Base-by-base conservation (phyloP, 64 coral and sea anemone genomes). In the Acropora tenuis region DNA sequence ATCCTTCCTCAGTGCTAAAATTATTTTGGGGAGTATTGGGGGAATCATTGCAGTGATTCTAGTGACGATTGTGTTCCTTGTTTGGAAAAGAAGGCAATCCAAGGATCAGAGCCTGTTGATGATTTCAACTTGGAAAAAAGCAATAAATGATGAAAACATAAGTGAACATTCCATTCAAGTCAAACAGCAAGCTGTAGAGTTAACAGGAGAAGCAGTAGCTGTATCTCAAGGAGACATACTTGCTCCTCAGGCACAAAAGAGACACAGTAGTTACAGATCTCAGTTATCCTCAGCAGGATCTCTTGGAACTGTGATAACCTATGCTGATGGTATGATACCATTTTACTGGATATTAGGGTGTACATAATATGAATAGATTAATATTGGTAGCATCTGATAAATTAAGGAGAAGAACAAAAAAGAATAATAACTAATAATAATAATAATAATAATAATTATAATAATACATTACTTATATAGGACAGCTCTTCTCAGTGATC, bases 251-350 rank as follows among this genome's bases (percentile, higher is more conserved):
- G 65, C 46, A 71, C 82, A n/a, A 47, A 84, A 84, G 63, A 84
- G 82, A 69, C 46, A 84, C 44, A 84, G 82, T 40, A 84, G 82
- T 84, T 84, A 84, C 82, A 84, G 82, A 19, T 84, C 82, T 6
- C 82, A 84, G 82, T 58, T 84, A 71, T 84, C 82, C 47, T 84
- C 82, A 49, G 45, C 65, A 69, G 61, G 61, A 84, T 84, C 82
- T 10, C 43, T 15, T 69, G 82, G 82, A 84, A 84, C 82, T 68
- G 58, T 84, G 1, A 47, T 84, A 66, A 84, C 82, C 18, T 84
- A 68, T 69, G 45, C 82, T 48, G 82, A 84, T 47, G 82, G 82
- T 84, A 84, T 69, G 60, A 43, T 30, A 30, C 30, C 30, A 30
- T 30, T 47, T 6, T 30, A 30, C 30, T 44, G 3, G 46, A 75